phyloP scores from a whole-genome alignment of 2,888 invertebrate genomes.

The Hedya salicella region DNA sequence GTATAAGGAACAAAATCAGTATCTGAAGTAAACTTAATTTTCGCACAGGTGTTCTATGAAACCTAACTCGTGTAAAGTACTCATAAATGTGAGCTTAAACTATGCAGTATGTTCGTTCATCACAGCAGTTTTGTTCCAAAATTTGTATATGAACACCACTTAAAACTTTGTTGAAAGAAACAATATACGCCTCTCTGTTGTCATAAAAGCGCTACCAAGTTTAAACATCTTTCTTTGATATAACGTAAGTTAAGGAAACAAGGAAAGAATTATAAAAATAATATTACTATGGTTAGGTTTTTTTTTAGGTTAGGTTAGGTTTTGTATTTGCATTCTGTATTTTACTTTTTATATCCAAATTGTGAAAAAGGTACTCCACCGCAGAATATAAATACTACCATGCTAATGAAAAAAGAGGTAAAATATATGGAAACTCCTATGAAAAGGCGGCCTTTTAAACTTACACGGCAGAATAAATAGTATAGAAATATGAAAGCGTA shows the following conservation, averaged over 20 bases:
- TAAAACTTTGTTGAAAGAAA: constrained; percentile 16
- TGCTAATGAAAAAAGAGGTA: too few species aligned
- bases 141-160: constrained; percentile 1
- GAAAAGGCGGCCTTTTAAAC: too few species aligned
- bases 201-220: constrained; percentile 6
- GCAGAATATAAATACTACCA: too few species aligned
- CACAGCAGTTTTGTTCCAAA: constrained; percentile 8
- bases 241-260: not conserved
- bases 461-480: too few species aligned
- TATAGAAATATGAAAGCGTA: too few species aligned
- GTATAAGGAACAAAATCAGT: not conserved
- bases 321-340: too few species aligned
- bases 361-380: too few species aligned
- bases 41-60: constrained; percentile 15
- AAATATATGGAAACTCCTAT: too few species aligned
- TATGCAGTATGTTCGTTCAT: constrained; percentile 13
- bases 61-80: constrained; percentile 1
- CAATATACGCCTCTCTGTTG: not conserved
- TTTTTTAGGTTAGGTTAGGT: too few species aligned
- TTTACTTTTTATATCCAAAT: too few species aligned
- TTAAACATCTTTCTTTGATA: not conserved
- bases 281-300: too few species aligned
- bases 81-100: constrained; percentile 26
- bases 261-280: not conserved
- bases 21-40: not conserved